Percentiles rank a stretch among this genome's conserved stretches.
phyloP scores from a whole-genome alignment of 2,888 invertebrate species.

The Byasa hedistus region DNA sequence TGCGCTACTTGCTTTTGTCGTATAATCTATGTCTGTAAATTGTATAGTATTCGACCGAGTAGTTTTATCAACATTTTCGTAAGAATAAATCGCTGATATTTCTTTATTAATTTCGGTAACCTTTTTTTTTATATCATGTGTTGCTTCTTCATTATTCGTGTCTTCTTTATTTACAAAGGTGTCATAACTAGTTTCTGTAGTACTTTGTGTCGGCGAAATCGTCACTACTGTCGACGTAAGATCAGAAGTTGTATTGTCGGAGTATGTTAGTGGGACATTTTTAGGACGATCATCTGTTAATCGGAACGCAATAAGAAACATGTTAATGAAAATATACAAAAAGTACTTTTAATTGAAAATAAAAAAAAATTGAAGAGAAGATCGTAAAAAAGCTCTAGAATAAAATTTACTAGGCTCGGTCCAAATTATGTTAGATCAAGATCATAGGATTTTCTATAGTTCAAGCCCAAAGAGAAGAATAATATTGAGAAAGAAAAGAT shows the following conservation, averaged over 20 bases:
- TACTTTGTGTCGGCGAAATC: constrained; percentile 46
- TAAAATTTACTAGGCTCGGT: constrained; percentile 7
- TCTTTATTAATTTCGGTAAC: background rate
- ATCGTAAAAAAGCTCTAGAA: constrained; percentile 9
- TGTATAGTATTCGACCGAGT: constrained; percentile 4
- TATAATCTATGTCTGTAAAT: background rate
- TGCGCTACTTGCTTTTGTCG: constrained; percentile 1
- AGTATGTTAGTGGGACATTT: constrained; percentile 70
- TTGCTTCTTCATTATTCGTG: constrained; percentile 8
- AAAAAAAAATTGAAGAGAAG: constrained; percentile 5
- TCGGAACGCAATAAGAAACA: constrained; percentile 66
- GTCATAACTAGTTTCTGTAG: constrained; percentile 39
- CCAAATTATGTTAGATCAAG: constrained; percentile 6
- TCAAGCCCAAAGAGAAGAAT: constrained; percentile 33
- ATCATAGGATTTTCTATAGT: constrained; percentile 5
- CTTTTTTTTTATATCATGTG: background rate
- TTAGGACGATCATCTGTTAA: constrained; percentile 77
- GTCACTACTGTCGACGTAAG: constrained; percentile 46
- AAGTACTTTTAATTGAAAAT: constrained; percentile 1
- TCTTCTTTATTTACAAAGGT: constrained; percentile 21
- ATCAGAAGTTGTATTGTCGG: constrained; percentile 51
- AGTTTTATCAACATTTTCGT: constrained; percentile 6
- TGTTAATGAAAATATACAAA: constrained; percentile 44
- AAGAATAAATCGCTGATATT: background rate
- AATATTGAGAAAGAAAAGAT: constrained; percentile 28